Evolutionary conservation across 2,113 vertebrate species (phyloP).

Genomic region (Cromileptes altivelis): DNA sequence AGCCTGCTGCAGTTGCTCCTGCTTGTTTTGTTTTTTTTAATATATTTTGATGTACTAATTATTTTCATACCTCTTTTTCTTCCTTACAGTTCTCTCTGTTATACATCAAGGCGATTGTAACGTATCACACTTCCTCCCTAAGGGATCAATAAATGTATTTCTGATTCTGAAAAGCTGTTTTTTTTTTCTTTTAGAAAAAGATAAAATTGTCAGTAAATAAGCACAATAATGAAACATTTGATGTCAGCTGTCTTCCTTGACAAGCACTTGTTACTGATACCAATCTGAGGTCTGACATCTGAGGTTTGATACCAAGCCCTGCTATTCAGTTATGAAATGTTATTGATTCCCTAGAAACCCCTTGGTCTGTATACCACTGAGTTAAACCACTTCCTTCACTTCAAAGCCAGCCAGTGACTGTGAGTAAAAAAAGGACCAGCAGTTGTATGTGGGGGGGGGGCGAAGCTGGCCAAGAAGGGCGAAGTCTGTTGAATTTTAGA

Average conservation of each 20-base stretch:
- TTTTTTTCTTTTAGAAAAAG: no score
- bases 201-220: neutral
- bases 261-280: neutral
- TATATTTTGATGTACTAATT: no score
- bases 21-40: no score
- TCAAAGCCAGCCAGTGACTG: neutral
- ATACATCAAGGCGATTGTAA: no score
- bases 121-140: no score
- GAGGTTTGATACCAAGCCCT: neutral
- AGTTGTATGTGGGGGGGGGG: neutral
- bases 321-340: neutral
- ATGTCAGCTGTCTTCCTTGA: neutral
- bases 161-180: no score
- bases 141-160: no score
- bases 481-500: slow-evolving; percentile 60
- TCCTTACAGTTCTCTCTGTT: no score
- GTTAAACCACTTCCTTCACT: neutral
- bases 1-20: no score
- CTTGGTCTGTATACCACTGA: neutral
- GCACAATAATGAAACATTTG: neutral
- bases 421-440: slow-evolving; percentile 27
- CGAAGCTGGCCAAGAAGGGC: slow-evolving; percentile 30
- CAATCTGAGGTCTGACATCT: neutral
- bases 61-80: no score
- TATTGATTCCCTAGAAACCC: neutral